phyloP scores from a whole-genome alignment of 2,797 vertebrate genomes.

The Propithecus perrieri region DNA sequence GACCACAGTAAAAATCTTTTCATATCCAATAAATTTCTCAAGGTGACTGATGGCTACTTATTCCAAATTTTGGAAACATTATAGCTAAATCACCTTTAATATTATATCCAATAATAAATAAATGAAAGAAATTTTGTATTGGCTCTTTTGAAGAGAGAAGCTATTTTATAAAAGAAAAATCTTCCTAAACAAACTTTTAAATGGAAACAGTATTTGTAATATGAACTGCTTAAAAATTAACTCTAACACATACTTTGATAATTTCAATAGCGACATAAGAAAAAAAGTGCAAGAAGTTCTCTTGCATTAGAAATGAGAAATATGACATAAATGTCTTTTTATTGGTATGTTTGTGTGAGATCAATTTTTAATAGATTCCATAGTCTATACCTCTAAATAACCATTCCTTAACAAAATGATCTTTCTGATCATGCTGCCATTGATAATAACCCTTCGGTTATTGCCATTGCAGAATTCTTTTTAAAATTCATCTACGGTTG shows the following conservation, averaged over 20 bases:
- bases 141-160: slow-evolving; percentile 10
- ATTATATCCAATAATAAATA: slow-evolving; percentile 19
- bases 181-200: background rate
- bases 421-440: fast-evolving
- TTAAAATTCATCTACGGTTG: background rate
- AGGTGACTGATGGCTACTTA: slow-evolving; percentile 36
- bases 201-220: background rate
- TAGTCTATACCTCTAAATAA: background rate
- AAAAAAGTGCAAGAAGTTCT: background rate
- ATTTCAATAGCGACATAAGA: background rate
- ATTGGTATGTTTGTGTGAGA: background rate
- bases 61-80: slow-evolving; percentile 53
- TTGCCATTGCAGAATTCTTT: background rate
- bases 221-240: background rate
- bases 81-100: background rate
- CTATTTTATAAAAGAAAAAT: background rate
- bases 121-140: background rate
- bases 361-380: background rate
- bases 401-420: background rate
- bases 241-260: background rate
- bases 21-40: slow-evolving; percentile 36
- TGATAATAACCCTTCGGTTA: background rate
- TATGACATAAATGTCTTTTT: background rate
- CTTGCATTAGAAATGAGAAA: background rate
- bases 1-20: background rate